A percentile compares a stretch with the other conserved stretches of the same genome.
Evolutionary conservation across 2,888 invertebrate genomes (phyloP).

Genomic region (Limnephilus rhombicus): DNA sequence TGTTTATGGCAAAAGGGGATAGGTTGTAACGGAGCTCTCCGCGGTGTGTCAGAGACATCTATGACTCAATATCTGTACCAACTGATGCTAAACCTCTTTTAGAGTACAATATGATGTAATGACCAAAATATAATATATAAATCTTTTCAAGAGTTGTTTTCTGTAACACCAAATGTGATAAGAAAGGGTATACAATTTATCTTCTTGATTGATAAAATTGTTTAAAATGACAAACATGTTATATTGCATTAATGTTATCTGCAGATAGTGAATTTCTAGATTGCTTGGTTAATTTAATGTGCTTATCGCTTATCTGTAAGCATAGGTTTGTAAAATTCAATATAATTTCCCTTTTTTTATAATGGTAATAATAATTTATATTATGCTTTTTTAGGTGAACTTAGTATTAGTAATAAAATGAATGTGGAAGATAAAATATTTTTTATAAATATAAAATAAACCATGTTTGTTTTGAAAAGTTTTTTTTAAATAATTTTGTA

Average conservation of each 20-base stretch:
- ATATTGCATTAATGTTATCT: neutral
- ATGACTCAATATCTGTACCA: neutral
- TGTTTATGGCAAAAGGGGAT: neutral
- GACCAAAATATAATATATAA: neutral
- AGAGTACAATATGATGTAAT: neutral
- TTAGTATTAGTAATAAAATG: neutral
- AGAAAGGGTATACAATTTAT: neutral
- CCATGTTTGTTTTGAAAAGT: neutral
- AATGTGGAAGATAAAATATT: neutral
- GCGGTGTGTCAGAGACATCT: neutral
- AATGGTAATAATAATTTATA: neutral
- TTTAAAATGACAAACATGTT: neutral
- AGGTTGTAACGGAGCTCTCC: too few species aligned
- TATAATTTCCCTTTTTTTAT: neutral
- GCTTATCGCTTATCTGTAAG: neutral
- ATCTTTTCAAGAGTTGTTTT: neutral
- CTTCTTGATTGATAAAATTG: neutral
- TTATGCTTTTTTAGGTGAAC: neutral
- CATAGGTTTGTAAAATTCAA: neutral
- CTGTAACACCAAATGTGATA: neutral
- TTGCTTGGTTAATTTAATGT: neutral
- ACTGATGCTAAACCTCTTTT: neutral
- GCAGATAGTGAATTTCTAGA: neutral
- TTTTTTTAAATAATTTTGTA: neutral
- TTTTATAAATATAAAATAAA: neutral